phyloP scores from a whole-genome alignment of 2,888 invertebrate species.

The Drosophila aldrichi region DNA sequence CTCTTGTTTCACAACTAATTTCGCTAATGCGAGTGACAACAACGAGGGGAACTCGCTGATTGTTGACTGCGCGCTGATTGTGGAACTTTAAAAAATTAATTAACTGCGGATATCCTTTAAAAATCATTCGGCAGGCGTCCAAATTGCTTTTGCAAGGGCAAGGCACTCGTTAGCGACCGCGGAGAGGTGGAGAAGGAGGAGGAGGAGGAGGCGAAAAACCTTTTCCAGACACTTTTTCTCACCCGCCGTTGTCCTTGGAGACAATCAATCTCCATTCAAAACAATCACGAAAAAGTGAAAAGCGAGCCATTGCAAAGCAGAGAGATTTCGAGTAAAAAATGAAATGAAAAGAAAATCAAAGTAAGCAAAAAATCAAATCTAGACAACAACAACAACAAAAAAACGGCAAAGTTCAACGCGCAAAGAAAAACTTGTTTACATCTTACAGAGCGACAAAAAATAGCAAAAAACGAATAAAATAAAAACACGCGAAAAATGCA shows the following conservation, averaged over 20 bases:
- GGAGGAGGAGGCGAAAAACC: conserved; percentile 30
- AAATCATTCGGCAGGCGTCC: conserved; percentile 38
- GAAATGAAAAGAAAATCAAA: conserved; percentile 37
- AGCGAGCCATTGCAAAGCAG: conserved; percentile 53
- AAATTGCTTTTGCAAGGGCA: conserved; percentile 53
- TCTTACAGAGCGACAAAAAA: conserved; percentile 68
- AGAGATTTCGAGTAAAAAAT: conserved; percentile 10
- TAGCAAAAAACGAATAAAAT: conserved; percentile 31
- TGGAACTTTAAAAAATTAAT: conserved; percentile 79
- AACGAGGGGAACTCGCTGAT: conserved; percentile 42
- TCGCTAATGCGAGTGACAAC: conserved; percentile 76
- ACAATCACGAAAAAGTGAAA: conserved; percentile 76
- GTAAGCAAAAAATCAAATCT: conserved; percentile 28
- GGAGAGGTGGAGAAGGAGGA: no score
- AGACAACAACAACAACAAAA: not conserved
- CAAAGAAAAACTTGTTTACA: conserved; percentile 82
- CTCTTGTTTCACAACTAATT: conserved; percentile 55
- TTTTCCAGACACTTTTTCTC: conserved; percentile 38
- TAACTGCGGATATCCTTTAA: conserved; percentile 73
- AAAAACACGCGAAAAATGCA: conserved; percentile 43
- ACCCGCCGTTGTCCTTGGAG: conserved; percentile 79
- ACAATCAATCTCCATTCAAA: conserved; percentile 83
- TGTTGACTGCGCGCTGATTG: conserved; percentile 64
- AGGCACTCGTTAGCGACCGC: conserved; percentile 42
- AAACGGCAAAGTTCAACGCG: conserved; percentile 54